A percentile compares a stretch with the other conserved stretches of the same genome.
Evolutionary conservation across 2,888 invertebrate genomes (phyloP).

Genomic region (Troides aeacus): DNA sequence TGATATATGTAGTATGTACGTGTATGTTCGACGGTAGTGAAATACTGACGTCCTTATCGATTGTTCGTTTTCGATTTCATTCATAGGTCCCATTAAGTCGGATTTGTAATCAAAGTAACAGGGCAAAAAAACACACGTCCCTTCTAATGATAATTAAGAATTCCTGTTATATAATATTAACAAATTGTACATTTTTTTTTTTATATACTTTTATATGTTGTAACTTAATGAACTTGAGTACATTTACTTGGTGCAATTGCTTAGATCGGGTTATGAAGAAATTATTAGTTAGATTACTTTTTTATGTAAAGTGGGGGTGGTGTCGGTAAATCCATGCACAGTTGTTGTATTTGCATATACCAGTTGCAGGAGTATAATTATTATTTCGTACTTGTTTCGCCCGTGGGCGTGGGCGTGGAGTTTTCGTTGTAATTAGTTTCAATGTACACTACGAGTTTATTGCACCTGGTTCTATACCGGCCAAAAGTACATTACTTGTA

Average conservation of each 20-base stretch:
- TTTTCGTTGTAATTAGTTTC: slow-evolving; percentile 27
- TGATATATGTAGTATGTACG: background rate
- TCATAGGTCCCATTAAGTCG: background rate
- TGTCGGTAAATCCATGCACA: too few species aligned
- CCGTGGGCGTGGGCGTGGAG: slow-evolving; percentile 15
- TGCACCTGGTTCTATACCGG: slow-evolving; percentile 14
- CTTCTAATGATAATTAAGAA: too few species aligned
- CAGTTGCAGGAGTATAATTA: slow-evolving; percentile 18
- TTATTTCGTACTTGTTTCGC: slow-evolving; percentile 14
- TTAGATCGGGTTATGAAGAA: too few species aligned
- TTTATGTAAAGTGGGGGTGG: too few species aligned
- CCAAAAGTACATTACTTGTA: too few species aligned
- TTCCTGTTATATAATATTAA: too few species aligned
- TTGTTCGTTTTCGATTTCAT: background rate
- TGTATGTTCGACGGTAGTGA: background rate
- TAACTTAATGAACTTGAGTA: too few species aligned
- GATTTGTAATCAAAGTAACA: background rate
- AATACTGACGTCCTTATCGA: background rate
- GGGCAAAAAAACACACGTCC: too few species aligned
- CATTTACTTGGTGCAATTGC: too few species aligned
- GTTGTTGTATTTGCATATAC: slow-evolving; percentile 8
- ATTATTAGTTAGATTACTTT: too few species aligned
- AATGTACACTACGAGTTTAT: slow-evolving; percentile 22
- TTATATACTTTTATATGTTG: too few species aligned
- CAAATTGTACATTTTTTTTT: too few species aligned